Evolutionary conservation across 1,140 invertebrate species (phyloP).

Genomic region (Nomia melanderi): DNA sequence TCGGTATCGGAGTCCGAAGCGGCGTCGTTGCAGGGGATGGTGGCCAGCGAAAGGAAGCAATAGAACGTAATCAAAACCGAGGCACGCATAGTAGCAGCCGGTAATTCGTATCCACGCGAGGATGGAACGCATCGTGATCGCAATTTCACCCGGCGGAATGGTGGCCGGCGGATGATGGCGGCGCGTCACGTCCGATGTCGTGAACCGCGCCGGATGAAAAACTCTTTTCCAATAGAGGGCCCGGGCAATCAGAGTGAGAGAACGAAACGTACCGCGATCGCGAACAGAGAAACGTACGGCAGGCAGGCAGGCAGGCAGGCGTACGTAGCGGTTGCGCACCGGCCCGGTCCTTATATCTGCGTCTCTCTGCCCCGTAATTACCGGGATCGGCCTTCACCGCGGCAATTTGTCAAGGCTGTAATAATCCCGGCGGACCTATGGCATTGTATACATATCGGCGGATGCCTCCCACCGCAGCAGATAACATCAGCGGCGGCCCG

Average conservation of each 20-base stretch:
- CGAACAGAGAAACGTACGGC: slow-evolving; percentile 17
- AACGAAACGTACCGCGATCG: slow-evolving; percentile 27
- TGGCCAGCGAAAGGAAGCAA: too few relatives aligned
- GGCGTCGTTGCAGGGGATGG: too few relatives aligned
- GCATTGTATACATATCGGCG: slow-evolving; percentile 77
- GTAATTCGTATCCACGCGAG: not conserved
- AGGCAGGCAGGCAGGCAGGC: too few relatives aligned
- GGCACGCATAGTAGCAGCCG: slow-evolving; percentile 7
- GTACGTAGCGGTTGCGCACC: not conserved
- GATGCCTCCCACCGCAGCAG: slow-evolving; percentile 72
- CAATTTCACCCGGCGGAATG: slow-evolving; percentile 3
- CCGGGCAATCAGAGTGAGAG: slow-evolving; percentile 42
- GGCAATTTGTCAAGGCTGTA: slow-evolving; percentile 81
- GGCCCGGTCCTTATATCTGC: slow-evolving; percentile 55
- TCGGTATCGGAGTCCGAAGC: too few relatives aligned
- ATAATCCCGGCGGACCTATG: slow-evolving; percentile 75
- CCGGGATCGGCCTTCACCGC: slow-evolving; percentile 78
- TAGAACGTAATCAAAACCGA: not conserved
- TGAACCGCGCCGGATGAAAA: slow-evolving; percentile 35
- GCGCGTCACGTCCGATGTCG: slow-evolving; percentile 21
- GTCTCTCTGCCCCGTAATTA: slow-evolving; percentile 77
- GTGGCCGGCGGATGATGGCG: not conserved
- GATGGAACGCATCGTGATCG: slow-evolving; percentile 3
- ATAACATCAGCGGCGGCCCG: slow-evolving; percentile 67
- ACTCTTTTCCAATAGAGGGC: slow-evolving; percentile 48